Conservation (phyloP, 2,113 vertebrate genomes). For the Microcebus lehilahytsara region DNA sequence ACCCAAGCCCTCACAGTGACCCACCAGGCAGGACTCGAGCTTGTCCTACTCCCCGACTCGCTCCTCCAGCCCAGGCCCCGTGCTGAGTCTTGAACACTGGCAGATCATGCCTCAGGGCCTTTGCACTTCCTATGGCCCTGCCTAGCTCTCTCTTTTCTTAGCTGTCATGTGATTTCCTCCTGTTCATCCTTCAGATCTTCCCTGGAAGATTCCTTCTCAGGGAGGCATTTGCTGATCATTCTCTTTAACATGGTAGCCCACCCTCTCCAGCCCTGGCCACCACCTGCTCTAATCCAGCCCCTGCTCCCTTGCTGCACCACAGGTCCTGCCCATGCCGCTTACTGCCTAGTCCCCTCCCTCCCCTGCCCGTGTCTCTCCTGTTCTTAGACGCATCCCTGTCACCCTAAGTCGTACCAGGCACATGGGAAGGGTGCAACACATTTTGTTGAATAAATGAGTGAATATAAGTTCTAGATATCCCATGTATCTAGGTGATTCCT, state of each 20-base stretch:
- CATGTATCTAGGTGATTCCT: background rate
- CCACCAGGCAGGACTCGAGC: background rate
- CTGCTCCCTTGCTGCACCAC: accelerated
- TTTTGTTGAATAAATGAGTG: background rate
- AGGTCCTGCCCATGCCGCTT: accelerated
- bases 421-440: too few relatives aligned
- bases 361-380: background rate
- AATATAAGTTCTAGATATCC: too few relatives aligned
- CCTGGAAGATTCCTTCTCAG: background rate
- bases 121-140: background rate
- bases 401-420: background rate
- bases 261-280: too few relatives aligned
- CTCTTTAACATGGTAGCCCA: background rate
- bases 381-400: background rate
- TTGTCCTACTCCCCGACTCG: too few relatives aligned
- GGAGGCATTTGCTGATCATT: background rate
- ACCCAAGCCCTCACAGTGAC: accelerated
- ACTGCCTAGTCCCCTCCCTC: background rate
- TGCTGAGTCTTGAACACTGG: too few relatives aligned
- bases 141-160: background rate
- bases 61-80: too few relatives aligned
- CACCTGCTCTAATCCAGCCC: too few relatives aligned
- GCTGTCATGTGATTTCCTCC: accelerated
- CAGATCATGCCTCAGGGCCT: background rate
- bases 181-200: background rate